phyloP scores from a whole-genome alignment of 37 sponge, comb jelly and placozoan species.

The Cliona cf. orientalis region DNA sequence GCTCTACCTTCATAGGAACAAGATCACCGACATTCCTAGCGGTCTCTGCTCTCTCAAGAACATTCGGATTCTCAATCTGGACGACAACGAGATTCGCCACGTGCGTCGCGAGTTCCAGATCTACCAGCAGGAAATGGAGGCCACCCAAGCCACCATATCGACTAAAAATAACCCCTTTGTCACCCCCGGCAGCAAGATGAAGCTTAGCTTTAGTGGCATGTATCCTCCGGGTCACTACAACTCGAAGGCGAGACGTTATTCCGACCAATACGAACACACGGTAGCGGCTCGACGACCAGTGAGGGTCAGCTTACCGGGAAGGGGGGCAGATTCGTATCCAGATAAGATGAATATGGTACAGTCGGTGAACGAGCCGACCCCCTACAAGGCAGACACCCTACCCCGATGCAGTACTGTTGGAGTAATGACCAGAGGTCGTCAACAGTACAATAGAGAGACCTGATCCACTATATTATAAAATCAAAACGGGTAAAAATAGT shows the following conservation, averaged over 20 bases:
- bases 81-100: constrained; percentile 60
- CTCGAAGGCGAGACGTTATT: constrained; percentile 17
- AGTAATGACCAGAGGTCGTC: neutral
- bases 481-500: too few species aligned
- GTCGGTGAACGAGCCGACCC: too few species aligned
- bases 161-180: constrained; percentile 46
- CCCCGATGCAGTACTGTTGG: constrained; percentile 2
- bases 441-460: neutral
- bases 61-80: constrained; percentile 42
- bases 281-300: neutral
- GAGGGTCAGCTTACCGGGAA: constrained; percentile 1
- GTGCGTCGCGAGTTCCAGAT: constrained; percentile 28
- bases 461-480: too few species aligned
- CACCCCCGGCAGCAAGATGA: constrained; percentile 24
- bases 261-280: constrained; percentile 25
- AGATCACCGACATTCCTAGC: constrained; percentile 51
- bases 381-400: constrained; percentile 33
- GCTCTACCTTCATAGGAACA: constrained; percentile 69
- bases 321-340: neutral
- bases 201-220: neutral
- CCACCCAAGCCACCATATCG: neutral
- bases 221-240: neutral
- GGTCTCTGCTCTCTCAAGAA: constrained; percentile 30
- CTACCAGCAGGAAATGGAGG: constrained; percentile 9
- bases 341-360: neutral